phyloP scores from a whole-genome alignment of 2,888 invertebrate species.

The Apodemia mormo region DNA sequence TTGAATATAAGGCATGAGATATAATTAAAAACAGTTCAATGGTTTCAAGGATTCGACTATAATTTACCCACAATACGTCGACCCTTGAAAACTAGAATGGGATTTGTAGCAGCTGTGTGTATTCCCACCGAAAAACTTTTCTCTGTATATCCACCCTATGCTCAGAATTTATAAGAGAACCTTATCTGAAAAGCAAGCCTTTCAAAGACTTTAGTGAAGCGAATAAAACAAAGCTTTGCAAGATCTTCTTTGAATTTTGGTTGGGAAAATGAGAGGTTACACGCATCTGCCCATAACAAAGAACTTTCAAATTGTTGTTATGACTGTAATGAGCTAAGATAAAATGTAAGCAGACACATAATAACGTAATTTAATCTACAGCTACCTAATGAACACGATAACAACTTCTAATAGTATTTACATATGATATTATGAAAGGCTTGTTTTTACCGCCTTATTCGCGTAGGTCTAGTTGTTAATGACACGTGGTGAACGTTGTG shows the following conservation, averaged over 20 bases:
- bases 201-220: slow-evolving; percentile 72
- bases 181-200: slow-evolving; percentile 79
- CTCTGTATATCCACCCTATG: slow-evolving; percentile 62
- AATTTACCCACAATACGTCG: slow-evolving; percentile 48
- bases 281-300: slow-evolving; percentile 50
- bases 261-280: slow-evolving; percentile 79
- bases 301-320: not conserved
- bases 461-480: too few species aligned
- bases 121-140: slow-evolving; percentile 71
- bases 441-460: too few species aligned
- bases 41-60: slow-evolving; percentile 24
- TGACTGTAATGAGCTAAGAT: not conserved
- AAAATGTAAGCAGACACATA: not conserved
- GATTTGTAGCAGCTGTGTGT: slow-evolving; percentile 65
- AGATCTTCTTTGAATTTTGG: slow-evolving; percentile 79
- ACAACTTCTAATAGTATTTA: too few species aligned
- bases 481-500: too few species aligned
- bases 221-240: slow-evolving; percentile 81
- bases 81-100: slow-evolving; percentile 62
- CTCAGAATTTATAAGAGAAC: slow-evolving; percentile 75
- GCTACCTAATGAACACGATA: too few species aligned
- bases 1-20: not conserved
- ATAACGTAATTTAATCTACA: too few species aligned
- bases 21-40: slow-evolving; percentile 11
- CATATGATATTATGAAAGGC: too few species aligned